Percentiles rank a stretch among this genome's conserved stretches.
Evolutionary conservation across 2,888 invertebrate species (phyloP).

Genomic region (Thymelicus acteon): DNA sequence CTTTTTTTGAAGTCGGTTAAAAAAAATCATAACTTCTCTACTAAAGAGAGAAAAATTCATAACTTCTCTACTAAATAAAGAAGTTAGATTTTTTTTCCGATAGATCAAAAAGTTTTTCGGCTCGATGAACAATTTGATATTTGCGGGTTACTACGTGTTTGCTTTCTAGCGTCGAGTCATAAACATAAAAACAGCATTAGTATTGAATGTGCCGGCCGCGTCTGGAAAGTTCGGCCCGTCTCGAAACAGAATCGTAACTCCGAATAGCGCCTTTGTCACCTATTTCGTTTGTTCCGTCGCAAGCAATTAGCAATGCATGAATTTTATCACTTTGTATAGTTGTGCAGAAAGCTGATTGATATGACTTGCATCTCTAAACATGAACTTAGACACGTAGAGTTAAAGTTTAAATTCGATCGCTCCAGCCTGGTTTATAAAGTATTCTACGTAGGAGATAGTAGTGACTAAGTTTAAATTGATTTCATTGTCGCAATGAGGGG

Average conservation of each 20-base stretch:
- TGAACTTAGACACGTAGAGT: not conserved
- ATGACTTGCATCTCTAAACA: not conserved
- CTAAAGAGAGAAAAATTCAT: too few relatives aligned
- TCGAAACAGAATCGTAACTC: conserved; percentile 18
- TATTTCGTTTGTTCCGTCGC: conserved; percentile 42
- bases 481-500: conserved; percentile 44
- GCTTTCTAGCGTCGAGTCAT: too few relatives aligned
- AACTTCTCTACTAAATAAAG: too few relatives aligned
- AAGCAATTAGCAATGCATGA: conserved; percentile 49
- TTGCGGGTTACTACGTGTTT: too few relatives aligned
- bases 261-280: conserved; percentile 34
- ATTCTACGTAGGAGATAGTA: not conserved
- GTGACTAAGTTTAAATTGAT: conserved; percentile 46
- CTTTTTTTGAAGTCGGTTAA: too few relatives aligned
- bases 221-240: conserved; percentile 28
- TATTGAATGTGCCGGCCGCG: not conserved
- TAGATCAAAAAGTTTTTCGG: too few relatives aligned
- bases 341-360: conserved; percentile 4
- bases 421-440: not conserved
- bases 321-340: conserved; percentile 40
- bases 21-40: too few relatives aligned
- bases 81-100: too few relatives aligned
- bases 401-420: not conserved
- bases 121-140: too few relatives aligned
- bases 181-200: too few relatives aligned